A percentile compares a stretch with the other conserved stretches of the same genome.
Evolutionary conservation across 2,113 vertebrate genomes (phyloP).

Genomic region (Mus musculus): DNA sequence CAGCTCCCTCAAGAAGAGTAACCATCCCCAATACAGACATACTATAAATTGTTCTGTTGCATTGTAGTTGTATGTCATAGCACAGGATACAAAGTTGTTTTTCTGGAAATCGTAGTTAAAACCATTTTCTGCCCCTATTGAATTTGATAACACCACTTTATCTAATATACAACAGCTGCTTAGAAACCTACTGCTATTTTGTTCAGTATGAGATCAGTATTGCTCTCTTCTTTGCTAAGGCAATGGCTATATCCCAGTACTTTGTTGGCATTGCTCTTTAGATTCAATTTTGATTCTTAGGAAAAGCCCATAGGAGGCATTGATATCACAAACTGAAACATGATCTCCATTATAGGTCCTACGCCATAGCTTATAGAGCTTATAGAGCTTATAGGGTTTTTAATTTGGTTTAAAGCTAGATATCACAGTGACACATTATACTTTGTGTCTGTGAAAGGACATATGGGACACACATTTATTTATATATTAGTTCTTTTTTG

Average conservation of each 20-base stretch:
- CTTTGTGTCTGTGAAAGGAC: conserved; percentile 63
- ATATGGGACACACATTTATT: conserved; percentile 53
- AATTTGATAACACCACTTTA: conserved; percentile 8
- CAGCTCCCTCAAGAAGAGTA: background rate
- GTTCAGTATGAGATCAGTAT: background rate
- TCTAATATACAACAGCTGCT: conserved; percentile 1
- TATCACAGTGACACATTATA: conserved; percentile 27
- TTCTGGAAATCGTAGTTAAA: background rate
- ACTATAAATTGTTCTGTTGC: background rate
- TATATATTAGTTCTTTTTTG: conserved; percentile 48
- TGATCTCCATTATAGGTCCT: background rate
- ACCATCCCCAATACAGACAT: background rate
- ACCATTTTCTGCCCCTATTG: conserved; percentile 22
- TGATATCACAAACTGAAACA: background rate
- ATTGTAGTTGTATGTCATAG: background rate
- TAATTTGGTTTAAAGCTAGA: conserved; percentile 61
- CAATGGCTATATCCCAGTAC: background rate
- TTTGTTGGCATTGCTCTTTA: background rate
- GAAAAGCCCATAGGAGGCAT: background rate
- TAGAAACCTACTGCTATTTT: conserved; percentile 47
- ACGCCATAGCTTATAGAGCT: background rate
- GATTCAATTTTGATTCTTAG: background rate
- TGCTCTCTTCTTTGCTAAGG: background rate
- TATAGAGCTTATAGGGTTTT: too few species aligned
- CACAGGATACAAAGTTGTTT: background rate